A percentile compares a stretch with the other conserved stretches of the same genome.
Evolutionary conservation across 2,797 vertebrate genomes (phyloP).

Genomic region (Gobio occitaniae): DNA sequence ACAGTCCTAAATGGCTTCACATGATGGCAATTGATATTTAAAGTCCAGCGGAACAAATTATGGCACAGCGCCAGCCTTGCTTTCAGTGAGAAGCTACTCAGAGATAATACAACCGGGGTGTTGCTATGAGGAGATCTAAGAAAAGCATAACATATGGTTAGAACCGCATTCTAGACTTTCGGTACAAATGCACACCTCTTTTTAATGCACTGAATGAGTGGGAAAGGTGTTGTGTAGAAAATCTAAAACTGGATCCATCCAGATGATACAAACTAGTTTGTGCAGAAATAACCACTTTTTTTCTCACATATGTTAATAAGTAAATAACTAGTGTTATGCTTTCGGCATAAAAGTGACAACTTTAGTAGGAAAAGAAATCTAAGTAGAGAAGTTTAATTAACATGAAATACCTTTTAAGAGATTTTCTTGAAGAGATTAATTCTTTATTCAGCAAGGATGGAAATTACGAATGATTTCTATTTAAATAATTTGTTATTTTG

Average conservation of each 20-base stretch:
- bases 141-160: conserved; percentile 20
- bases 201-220: not conserved
- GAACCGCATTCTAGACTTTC: not conserved
- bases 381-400: not conserved
- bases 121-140: conserved; percentile 13
- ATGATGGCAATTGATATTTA: conserved; percentile 43
- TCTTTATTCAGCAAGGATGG: not conserved
- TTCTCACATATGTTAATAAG: not conserved
- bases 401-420: not conserved
- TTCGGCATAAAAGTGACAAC: not conserved
- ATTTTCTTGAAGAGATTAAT: not conserved
- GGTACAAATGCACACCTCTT: not conserved
- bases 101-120: not conserved
- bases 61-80: not conserved
- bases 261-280: not conserved
- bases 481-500: not conserved
- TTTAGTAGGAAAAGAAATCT: not conserved
- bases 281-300: not conserved
- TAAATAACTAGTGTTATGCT: not conserved
- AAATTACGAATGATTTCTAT: not conserved
- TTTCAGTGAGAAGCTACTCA: conserved; percentile 11
- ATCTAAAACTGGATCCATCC: not conserved
- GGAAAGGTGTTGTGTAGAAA: conserved; percentile 4
- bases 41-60: conserved; percentile 27
- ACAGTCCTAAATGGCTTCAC: conserved; percentile 37